Evolutionary conservation across 2,797 vertebrate genomes (phyloP).

Genomic region (Psittacula derbiana): DNA sequence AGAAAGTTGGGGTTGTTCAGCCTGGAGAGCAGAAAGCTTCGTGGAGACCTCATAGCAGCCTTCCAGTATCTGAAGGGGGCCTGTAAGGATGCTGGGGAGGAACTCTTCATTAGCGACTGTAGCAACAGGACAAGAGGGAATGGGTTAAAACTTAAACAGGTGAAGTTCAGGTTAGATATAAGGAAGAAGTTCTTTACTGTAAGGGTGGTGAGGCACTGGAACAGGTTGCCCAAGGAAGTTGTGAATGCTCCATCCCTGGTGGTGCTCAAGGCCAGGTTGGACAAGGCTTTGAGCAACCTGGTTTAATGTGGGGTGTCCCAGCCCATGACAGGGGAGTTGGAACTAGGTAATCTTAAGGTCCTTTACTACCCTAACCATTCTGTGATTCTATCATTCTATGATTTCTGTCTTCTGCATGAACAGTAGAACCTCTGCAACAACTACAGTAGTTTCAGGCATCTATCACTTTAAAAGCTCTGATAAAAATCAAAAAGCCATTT

Average conservation of each 20-base stretch:
- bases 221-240: not conserved
- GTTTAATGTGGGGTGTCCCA: not conserved
- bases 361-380: not conserved
- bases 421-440: not conserved
- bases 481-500: not conserved
- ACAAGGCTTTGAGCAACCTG: rapidly evolving
- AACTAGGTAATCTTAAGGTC: not conserved
- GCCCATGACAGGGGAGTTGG: not conserved
- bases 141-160: not conserved
- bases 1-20: not conserved
- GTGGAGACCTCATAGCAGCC: not conserved
- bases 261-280: not conserved
- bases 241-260: not conserved
- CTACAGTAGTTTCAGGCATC: not conserved
- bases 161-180: not conserved
- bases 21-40: not conserved
- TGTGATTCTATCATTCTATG: not conserved
- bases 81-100: not conserved
- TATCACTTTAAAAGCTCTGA: not conserved
- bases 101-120: no score
- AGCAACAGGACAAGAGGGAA: not conserved
- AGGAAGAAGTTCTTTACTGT: not conserved
- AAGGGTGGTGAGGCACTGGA: not conserved
- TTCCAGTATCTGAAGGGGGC: not conserved
- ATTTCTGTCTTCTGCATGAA: not conserved